Evolutionary conservation across 30 jellyfish, hydroid and myxozoan species (phyloP).

Genomic region (Nemopilema nomurai): DNA sequence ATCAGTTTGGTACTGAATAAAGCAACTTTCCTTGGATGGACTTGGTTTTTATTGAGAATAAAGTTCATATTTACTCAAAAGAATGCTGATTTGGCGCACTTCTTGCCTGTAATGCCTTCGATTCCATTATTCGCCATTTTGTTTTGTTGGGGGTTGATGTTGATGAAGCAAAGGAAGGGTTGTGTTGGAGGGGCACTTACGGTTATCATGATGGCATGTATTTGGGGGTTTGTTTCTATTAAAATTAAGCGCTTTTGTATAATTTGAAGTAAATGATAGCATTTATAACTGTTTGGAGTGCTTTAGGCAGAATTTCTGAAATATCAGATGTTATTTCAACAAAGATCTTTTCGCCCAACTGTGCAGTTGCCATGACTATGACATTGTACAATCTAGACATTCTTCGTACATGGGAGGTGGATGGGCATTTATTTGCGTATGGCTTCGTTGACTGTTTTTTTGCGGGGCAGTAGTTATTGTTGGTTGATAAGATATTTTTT

Average conservation of each 20-base stretch:
- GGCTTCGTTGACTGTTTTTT: neutral
- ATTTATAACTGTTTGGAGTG: neutral
- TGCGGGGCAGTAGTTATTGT: neutral
- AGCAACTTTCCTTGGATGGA: neutral
- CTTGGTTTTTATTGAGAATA: neutral
- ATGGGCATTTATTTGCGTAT: neutral
- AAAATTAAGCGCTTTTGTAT: neutral
- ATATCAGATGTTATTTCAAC: neutral
- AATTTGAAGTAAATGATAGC: neutral
- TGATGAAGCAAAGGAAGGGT: neutral
- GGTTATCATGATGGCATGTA: neutral
- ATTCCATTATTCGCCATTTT: constrained; percentile 41
- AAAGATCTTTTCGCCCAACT: neutral
- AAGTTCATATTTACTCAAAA: neutral
- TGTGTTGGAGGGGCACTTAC: neutral
- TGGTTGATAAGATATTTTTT: neutral
- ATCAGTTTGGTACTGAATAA: neutral
- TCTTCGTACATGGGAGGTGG: neutral
- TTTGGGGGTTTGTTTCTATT: neutral
- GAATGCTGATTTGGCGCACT: neutral
- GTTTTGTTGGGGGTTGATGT: constrained; percentile 13
- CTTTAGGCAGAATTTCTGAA: neutral
- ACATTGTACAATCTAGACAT: neutral
- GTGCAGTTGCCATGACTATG: neutral
- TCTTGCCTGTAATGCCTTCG: neutral